Base-by-base conservation (phyloP, 2,888 invertebrate species). In the Diplazon laetatorius region DNA sequence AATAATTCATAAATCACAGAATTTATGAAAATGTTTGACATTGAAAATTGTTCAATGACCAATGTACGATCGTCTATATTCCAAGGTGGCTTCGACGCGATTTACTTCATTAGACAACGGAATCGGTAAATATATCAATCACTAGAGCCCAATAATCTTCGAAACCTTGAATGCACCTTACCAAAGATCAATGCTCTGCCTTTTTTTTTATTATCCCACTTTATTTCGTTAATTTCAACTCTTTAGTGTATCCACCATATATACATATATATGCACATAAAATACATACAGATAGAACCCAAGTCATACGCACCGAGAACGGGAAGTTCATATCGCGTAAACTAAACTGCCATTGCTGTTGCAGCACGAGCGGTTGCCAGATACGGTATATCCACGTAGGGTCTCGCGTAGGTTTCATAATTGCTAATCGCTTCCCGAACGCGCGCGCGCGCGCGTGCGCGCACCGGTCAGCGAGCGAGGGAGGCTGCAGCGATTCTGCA, bases 341-440 rank as follows among this genome's bases (percentile, higher is more conserved):
- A 37, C 35, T 1, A 59, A 59, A 59, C 25, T 25, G 39, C 35
- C 35, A 18, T 22, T 52, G 65, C 35, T 37, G 65, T 68, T 68
- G 72, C 55, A 37, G 48, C 16, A 9, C 16, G 20, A 48, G 48
- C 39, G 37, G 12, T 25, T 62, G 48, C 52, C 37, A 18, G 52
- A n/a, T 52, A 48, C 57, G 35, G 30, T 52, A 22, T 25, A 48
- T 22, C 9, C 60, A 37, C 16, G 72, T 60, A 82, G 6, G 65
- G 16, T 71, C 8, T 71, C 78, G 80, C 82, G 80, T 82, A 81
- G 82, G 78, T 76, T 80, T 66, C 82, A 82, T 83, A 85, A 85
- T 84, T 84, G 82, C 82, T 83, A 84, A 86, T 83, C 77, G 82
- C 71, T 79, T 81, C 63, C 70, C 77, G 71, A 83, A 85, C 59